phyloP scores from a whole-genome alignment of 2,113 vertebrate species.

The Nerophis ophidion region DNA sequence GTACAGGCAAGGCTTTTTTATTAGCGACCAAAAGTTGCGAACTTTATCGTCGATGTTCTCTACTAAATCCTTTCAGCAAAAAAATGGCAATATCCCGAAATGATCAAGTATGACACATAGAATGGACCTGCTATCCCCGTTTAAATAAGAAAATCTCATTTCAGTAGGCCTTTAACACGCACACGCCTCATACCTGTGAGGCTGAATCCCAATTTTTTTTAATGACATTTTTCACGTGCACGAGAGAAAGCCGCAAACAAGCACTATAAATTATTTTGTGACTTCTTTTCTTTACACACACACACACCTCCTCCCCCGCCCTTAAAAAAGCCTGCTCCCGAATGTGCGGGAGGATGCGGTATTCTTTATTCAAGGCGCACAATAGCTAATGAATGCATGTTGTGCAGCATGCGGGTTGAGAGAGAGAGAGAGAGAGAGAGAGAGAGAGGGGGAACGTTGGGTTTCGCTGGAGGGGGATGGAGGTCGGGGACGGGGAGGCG shows the following conservation, averaged over 20 bases:
- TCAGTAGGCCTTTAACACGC: too few species aligned
- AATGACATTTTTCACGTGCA: slow-evolving; percentile 53
- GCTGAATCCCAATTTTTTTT: slow-evolving; percentile 30
- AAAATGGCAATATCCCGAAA: too few species aligned
- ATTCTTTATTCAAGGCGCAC: slow-evolving; percentile 39
- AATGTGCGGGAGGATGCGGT: slow-evolving; percentile 16
- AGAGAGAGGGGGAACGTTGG: neutral
- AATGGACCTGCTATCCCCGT: too few species aligned
- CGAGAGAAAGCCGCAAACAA: slow-evolving; percentile 48
- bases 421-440: slow-evolving; percentile 1
- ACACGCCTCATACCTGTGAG: slow-evolving; percentile 19
- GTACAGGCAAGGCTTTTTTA: too few species aligned
- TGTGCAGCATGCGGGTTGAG: too few species aligned
- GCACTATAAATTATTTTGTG: slow-evolving; percentile 55
- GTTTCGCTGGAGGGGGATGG: slow-evolving; percentile 17
- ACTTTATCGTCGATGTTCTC: too few species aligned
- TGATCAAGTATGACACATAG: too few species aligned
- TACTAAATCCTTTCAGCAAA: too few species aligned
- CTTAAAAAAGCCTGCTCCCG: slow-evolving; percentile 14
- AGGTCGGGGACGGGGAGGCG: neutral
- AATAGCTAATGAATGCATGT: slow-evolving; percentile 54
- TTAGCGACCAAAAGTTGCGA: too few species aligned
- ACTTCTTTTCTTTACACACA: slow-evolving; percentile 32
- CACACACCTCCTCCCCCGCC: neutral
- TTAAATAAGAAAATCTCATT: too few species aligned